phyloP scores from a whole-genome alignment of 2,888 invertebrate genomes.

The Adelognathus sp. region DNA sequence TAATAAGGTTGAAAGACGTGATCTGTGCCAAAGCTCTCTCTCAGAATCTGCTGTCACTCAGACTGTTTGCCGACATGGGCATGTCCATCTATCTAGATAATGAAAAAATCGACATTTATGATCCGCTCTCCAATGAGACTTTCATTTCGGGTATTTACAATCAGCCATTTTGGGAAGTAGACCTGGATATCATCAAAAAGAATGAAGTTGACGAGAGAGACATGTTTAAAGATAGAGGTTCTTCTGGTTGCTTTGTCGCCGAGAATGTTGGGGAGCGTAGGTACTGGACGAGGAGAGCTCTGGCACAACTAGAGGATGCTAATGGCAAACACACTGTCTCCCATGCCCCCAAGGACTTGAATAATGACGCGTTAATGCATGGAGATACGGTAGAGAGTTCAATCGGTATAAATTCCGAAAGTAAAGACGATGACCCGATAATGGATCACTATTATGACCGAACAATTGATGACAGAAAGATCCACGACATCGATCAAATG shows the following conservation, averaged over 20 bases:
- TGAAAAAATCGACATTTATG: constrained; percentile 38
- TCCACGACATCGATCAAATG: neutral
- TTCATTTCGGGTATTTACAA: constrained; percentile 42
- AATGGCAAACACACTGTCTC: neutral
- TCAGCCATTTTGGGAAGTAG: constrained; percentile 46
- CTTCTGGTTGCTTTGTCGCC: neutral
- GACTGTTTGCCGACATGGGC: constrained; percentile 58
- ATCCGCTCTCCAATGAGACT: constrained; percentile 36
- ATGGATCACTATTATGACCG: neutral
- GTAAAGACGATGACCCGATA: neutral
- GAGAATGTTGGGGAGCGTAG: neutral
- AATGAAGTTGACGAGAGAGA: constrained; percentile 41
- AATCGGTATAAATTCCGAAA: neutral
- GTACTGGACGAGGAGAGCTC: neutral
- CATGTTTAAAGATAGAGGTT: constrained; percentile 15
- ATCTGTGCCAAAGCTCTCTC: constrained; percentile 60
- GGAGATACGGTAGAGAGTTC: neutral
- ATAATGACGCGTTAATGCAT: neutral
- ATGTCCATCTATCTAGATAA: constrained; percentile 56
- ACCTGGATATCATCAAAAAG: constrained; percentile 16
- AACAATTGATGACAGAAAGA: neutral
- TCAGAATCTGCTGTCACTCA: constrained; percentile 62
- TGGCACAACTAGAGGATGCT: neutral
- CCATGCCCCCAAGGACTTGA: neutral
- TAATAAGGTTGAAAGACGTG: constrained; percentile 61